phyloP scores from a whole-genome alignment of 2,113 vertebrate genomes.

The Ptychochromis oligacanthus region DNA sequence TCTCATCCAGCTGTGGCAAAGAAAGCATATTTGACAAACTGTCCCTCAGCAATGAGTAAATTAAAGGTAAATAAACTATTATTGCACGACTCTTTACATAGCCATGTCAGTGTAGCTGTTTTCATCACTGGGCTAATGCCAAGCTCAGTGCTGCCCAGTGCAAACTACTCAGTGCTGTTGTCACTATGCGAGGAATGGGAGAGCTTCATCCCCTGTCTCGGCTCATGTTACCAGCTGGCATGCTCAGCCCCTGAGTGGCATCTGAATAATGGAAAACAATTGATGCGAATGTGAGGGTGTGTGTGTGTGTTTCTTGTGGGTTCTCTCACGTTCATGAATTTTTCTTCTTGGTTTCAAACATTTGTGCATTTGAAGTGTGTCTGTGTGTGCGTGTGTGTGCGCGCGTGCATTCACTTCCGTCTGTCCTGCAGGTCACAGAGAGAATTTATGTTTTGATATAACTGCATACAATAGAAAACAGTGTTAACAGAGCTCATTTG shows the following conservation, averaged over 20 bases:
- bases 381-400: background rate
- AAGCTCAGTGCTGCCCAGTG: background rate
- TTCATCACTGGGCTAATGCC: background rate
- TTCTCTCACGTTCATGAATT: background rate
- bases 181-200: slow-evolving; percentile 32
- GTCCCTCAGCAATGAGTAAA: background rate
- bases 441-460: background rate
- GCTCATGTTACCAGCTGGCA: slow-evolving; percentile 47
- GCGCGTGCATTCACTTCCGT: background rate
- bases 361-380: background rate
- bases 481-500: slow-evolving; percentile 9
- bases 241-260: slow-evolving; percentile 25
- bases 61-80: background rate
- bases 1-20: background rate
- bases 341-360: background rate
- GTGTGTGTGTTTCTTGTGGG: background rate
- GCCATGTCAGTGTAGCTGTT: background rate
- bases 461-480: background rate
- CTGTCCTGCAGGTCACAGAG: background rate
- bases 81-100: background rate
- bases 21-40: background rate
- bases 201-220: slow-evolving; percentile 18
- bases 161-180: slow-evolving; percentile 20
- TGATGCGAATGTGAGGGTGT: background rate
- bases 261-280: slow-evolving; percentile 55